Evolutionary conservation across 2,888 invertebrate genomes (phyloP).

Genomic region (Nasonia oneida): DNA sequence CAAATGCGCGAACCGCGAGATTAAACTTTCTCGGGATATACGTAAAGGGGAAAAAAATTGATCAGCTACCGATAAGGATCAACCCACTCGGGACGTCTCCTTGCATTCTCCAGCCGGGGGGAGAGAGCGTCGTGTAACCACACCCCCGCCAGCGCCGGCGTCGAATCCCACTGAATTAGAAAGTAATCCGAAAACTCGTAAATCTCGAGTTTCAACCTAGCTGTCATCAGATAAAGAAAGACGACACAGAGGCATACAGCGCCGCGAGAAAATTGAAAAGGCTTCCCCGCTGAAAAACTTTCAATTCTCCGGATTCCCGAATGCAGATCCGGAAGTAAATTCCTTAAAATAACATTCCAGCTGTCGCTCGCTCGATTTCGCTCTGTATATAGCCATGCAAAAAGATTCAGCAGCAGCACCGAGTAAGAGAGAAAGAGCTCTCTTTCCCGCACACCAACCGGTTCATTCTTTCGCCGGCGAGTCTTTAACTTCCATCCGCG

Average conservation of each 20-base stretch:
- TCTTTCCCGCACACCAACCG: neutral
- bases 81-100: neutral
- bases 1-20: too few species aligned
- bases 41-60: neutral
- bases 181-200: slow-evolving; percentile 44
- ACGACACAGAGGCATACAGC: neutral
- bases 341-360: neutral
- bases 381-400: neutral
- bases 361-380: neutral
- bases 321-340: neutral
- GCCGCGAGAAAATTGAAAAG: neutral
- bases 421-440: neutral
- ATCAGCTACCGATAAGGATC: neutral
- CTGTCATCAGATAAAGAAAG: neutral
- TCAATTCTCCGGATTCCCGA: neutral
- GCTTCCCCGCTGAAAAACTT: neutral
- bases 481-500: neutral
- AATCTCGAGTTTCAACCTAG: slow-evolving; percentile 8
- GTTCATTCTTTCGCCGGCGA: neutral
- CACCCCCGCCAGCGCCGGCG: neutral
- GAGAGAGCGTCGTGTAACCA: neutral
- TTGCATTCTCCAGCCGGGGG: neutral
- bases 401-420: neutral
- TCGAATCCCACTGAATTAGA: slow-evolving; percentile 39
- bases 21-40: neutral